These are phyloP conservation scores for Noctua janthina DNA, from an alignment of 2,888 invertebrate species.

Conservation along the genomic window DNA sequence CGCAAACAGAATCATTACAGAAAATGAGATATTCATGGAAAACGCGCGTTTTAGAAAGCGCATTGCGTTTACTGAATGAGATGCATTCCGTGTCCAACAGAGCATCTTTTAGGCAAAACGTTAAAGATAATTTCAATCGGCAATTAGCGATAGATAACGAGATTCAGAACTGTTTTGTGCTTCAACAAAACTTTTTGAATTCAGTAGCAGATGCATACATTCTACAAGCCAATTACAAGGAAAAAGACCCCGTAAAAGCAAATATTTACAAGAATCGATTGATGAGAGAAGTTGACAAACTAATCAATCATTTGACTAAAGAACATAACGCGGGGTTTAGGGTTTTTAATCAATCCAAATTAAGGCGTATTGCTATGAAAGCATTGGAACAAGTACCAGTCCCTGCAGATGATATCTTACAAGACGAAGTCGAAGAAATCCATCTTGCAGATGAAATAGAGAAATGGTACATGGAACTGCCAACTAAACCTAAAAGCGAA, in stretches of 20 bases:
- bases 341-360: slow-evolving; percentile 63
- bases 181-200: slow-evolving; percentile 64
- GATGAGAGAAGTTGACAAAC: slow-evolving; percentile 67
- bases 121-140: slow-evolving; percentile 66
- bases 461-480: slow-evolving; percentile 76
- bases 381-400: slow-evolving; percentile 73
- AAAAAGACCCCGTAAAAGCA: slow-evolving; percentile 72
- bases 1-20: slow-evolving; percentile 71
- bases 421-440: slow-evolving; percentile 78
- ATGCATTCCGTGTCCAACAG: slow-evolving; percentile 63
- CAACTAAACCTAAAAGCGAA: slow-evolving; percentile 63
- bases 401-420: slow-evolving; percentile 71
- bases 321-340: slow-evolving; percentile 66
- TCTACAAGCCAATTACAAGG: slow-evolving; percentile 70
- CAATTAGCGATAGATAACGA: slow-evolving; percentile 55
- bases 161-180: slow-evolving; percentile 57
- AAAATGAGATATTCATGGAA: slow-evolving; percentile 70
- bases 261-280: slow-evolving; percentile 74
- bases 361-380: slow-evolving; percentile 67
- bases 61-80: slow-evolving; percentile 63
- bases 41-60: slow-evolving; percentile 66
- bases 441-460: slow-evolving; percentile 77
- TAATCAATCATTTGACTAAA: slow-evolving; percentile 67
- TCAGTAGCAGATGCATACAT: slow-evolving; percentile 74
- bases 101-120: slow-evolving; percentile 69